Conservation (phyloP, 2,797 vertebrate species). For the Sebastes matsubarae region DNA sequence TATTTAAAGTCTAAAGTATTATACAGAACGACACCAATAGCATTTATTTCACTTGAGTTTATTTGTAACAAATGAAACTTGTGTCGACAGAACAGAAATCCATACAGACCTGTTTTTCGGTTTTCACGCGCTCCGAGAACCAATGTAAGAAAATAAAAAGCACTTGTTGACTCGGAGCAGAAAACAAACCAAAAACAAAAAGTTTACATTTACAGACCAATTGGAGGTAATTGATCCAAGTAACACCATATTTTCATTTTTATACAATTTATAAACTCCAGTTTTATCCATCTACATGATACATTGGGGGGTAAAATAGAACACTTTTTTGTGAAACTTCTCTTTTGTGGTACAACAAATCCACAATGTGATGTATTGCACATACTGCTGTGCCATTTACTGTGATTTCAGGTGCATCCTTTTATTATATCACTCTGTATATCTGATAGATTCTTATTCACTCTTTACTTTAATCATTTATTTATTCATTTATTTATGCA, state of each 20-base stretch:
- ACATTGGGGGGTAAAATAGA: slow-evolving; percentile 88
- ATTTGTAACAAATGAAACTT: slow-evolving; percentile 99
- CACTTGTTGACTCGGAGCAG: slow-evolving; percentile 94
- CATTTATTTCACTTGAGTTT: slow-evolving; percentile 96
- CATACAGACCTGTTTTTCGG: slow-evolving; percentile 91
- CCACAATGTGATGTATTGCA: slow-evolving; percentile 83
- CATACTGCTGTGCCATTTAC: slow-evolving; percentile 87
- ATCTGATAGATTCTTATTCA: slow-evolving; percentile 54
- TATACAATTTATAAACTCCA: slow-evolving; percentile 88
- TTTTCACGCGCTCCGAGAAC: slow-evolving; percentile 85
- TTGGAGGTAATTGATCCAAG: slow-evolving; percentile 91
- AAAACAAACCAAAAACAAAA: slow-evolving; percentile 79
- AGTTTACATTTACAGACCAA: slow-evolving; percentile 95
- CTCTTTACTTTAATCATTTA: slow-evolving; percentile 36
- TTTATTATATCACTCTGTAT: slow-evolving; percentile 69
- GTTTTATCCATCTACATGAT: slow-evolving; percentile 94
- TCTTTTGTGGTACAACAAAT: slow-evolving; percentile 89
- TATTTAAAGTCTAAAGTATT: not conserved
- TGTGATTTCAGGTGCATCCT: slow-evolving; percentile 77
- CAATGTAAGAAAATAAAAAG: slow-evolving; percentile 99
- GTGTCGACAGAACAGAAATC: slow-evolving; percentile 99
- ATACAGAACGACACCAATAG: slow-evolving; percentile 78
- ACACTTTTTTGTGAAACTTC: slow-evolving; percentile 80
- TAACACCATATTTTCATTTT: slow-evolving; percentile 90
- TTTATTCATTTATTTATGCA: slow-evolving; percentile 49